Evolutionary conservation across 2,797 vertebrate species (phyloP).

Genomic region (Ispidina picta): DNA sequence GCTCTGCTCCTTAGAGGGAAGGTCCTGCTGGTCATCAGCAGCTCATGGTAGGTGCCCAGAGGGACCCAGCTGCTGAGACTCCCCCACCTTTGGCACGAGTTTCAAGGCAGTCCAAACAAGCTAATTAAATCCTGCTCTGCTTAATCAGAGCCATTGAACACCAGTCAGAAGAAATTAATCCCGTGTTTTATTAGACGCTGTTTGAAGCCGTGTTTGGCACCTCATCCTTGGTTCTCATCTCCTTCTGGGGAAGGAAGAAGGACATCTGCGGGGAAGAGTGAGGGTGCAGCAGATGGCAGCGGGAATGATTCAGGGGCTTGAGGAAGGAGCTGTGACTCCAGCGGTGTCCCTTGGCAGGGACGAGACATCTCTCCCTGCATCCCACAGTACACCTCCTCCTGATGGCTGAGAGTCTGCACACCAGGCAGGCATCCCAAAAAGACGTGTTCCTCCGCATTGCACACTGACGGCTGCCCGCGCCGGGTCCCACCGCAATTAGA

Average conservation of each 20-base stretch:
- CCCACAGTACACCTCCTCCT: background rate
- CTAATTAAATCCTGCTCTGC: constrained; percentile 64
- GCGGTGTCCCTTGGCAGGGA: background rate
- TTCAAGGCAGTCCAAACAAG: constrained; percentile 42
- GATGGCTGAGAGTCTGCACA: background rate
- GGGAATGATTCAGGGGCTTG: constrained; percentile 60
- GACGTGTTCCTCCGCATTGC: constrained; percentile 44
- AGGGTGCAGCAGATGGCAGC: constrained; percentile 64
- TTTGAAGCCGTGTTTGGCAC: constrained; percentile 57
- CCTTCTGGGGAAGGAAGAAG: constrained; percentile 63
- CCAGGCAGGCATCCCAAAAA: constrained; percentile 61
- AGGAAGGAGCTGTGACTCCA: constrained; percentile 50
- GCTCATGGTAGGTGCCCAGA: background rate
- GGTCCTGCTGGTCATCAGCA: background rate
- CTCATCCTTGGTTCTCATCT: constrained; percentile 46
- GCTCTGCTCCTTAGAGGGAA: background rate
- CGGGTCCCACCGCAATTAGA: constrained; percentile 59
- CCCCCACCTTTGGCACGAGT: background rate
- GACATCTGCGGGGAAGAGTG: constrained; percentile 53
- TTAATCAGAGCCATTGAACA: constrained; percentile 64
- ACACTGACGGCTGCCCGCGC: constrained; percentile 14
- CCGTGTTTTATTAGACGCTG: constrained; percentile 49
- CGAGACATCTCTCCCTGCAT: constrained; percentile 2
- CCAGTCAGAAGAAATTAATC: constrained; percentile 67
- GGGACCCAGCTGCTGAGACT: background rate